Base-by-base conservation (phyloP, 2,888 invertebrate genomes). In the Diadegma fenestrale region DNA sequence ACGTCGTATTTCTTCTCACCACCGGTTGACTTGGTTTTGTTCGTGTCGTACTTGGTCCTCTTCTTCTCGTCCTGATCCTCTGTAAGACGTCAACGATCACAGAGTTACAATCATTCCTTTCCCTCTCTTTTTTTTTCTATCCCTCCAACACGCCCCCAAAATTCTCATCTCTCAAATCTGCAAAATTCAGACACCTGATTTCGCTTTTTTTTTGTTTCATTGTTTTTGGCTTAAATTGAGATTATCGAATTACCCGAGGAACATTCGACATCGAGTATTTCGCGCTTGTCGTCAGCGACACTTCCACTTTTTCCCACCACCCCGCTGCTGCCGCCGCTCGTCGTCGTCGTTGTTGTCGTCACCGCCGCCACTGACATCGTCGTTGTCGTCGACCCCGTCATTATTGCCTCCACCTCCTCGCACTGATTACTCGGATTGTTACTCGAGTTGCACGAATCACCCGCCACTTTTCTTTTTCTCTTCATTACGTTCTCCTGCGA, bases 11-110 rank as follows among this genome's bases (percentile, higher is more conserved):
- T 87, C 69, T 76, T 82, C 22, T 85, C 85, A 4, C 33, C 76
- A 43, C 43, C 30, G 51, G 69, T n/a, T 43, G 51, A 17, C 63
- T 80, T 85, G 43, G 51, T 77, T 72, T 80, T 85, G 45, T 12
- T n/a, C 22, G 68, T 8, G 61, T 88, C 88, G 78, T 83, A 81
- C 73, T 85, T 82, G 7, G 88, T 89, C 88, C 91, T 93, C 87
- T 92, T 93, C 87, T 91, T 92, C 17, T 89, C 91, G 63, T 91
- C 91, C 90, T 91, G 92, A 91, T 94, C 92, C 90, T 94, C 91
- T 86, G 88, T 26, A 85, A 85, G 26, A 54, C 43, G 64, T 48
- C 69, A 77, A 84, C 77, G 61, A 80, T 85, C 75, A 72, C 71
- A 77, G 45, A 64, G 77, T 71, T 78, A 68, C 69, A 69, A 84